These are phyloP conservation scores for Rynchops niger DNA, from an alignment of 2,113 vertebrate genomes.

Conservation along the genomic window DNA sequence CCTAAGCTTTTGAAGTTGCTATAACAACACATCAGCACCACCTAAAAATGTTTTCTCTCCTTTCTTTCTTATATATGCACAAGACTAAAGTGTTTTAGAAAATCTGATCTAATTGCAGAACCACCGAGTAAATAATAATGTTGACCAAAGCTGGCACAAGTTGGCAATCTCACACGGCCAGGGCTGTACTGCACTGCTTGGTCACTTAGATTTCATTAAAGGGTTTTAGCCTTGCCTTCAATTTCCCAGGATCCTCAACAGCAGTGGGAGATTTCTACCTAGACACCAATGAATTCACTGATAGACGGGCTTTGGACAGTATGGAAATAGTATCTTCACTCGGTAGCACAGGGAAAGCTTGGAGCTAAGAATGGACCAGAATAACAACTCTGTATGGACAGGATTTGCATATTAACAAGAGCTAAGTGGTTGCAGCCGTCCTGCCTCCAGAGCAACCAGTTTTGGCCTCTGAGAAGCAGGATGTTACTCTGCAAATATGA, in stretches of 20 bases:
- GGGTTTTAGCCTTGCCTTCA: conserved; percentile 1
- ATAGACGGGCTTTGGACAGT: not conserved
- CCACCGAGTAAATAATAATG: not conserved
- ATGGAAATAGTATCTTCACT: conserved; percentile 25
- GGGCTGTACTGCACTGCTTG: not conserved
- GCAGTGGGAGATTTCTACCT: not conserved
- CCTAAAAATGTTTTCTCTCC: conserved; percentile 8
- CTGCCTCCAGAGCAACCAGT: not conserved
- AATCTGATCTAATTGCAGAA: conserved; percentile 25
- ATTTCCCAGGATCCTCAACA: conserved; percentile 24
- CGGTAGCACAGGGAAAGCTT: not conserved
- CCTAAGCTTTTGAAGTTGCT: conserved; percentile 18
- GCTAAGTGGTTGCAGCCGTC: not conserved
- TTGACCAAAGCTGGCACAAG: conserved; percentile 40
- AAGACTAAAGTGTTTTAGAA: not conserved
- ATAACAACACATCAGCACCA: conserved; percentile 33
- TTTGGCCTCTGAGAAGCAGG: not conserved
- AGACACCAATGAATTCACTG: not conserved
- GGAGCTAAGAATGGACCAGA: not conserved
- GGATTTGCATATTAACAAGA: conserved; percentile 33
- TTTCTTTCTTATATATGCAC: not conserved
- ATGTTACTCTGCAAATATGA: not conserved
- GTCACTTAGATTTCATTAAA: conserved; percentile 18
- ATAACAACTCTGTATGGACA: not conserved
- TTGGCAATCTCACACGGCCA: conserved; percentile 5